Base-by-base conservation (phyloP, 2,888 invertebrate genomes). In the Andrena flavipes region DNA sequence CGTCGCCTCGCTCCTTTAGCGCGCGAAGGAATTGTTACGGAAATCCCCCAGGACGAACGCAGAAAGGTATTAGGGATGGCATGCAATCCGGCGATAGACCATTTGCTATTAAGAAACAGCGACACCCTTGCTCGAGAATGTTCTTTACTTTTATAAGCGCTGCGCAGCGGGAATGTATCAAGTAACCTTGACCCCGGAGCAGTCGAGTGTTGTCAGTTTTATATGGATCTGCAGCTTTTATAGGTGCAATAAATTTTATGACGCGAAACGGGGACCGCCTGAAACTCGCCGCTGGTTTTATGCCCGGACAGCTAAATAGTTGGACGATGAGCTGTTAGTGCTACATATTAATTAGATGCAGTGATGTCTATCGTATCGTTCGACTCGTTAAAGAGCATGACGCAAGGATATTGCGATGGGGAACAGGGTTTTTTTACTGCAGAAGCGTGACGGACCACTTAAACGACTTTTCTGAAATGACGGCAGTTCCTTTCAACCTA, bases 391-490 rank as follows among this genome's bases (percentile, higher is more conserved):
- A 63, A n/a, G 51, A 16, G 60, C 49, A 29, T 26, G 26, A 67
- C 49, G 29, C 20, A 26, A 51, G 67, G 29, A 72, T 62, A 62
- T 20, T 69, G 29, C 73, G 67, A 73, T 59, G 77, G 87, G 82
- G 77, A 82, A 87, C 87, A 87, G 86, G 86, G 86, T 86, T 86
- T 77, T 80, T 73, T 76, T 72, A 75, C 56, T 30, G 48, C 60
- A 64, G 8, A 80, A 74, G 56, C 62, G 71, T 71, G 68, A 79
- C 54, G 73, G 72, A 77, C 69, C 71, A 65, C 35, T 84, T 74
- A 67, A 81, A 51, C 65, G 20, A 73, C 54, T 67, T 74, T 69
- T 49, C 54, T 49, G 51, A 65, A 78, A 70, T 16, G 30, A 13
- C 48, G 54, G 51, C 26, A 29, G 26, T 73, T 68, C 73, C 51